These are phyloP conservation scores for Etheostoma cragini DNA, from an alignment of 2,113 vertebrate genomes.

Conservation along the genomic window DNA sequence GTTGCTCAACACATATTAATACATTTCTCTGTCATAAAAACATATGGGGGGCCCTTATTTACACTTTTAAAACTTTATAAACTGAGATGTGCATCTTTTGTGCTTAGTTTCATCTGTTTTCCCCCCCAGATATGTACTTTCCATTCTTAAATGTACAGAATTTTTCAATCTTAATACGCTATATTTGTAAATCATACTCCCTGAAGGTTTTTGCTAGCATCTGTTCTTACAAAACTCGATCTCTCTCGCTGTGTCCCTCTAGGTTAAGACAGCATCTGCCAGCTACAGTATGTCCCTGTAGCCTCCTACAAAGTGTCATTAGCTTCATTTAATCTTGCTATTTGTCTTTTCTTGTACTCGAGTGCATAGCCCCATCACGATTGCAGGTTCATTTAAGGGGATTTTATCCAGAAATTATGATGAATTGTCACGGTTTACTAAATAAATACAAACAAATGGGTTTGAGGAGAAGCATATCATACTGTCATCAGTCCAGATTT, in stretches of 20 bases:
- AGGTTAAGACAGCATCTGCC: constrained; percentile 69
- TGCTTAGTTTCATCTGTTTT: constrained; percentile 16
- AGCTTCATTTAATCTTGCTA: constrained; percentile 48
- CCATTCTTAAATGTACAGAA: constrained; percentile 20
- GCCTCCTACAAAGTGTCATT: constrained; percentile 44
- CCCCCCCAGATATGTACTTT: constrained; percentile 16
- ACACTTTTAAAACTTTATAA: neutral
- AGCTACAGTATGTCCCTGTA: constrained; percentile 47
- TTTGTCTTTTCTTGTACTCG: constrained; percentile 41
- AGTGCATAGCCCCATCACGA: neutral
- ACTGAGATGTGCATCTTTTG: neutral
- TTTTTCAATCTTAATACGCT: constrained; percentile 41
- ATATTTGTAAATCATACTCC: constrained; percentile 54
- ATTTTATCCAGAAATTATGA: neutral
- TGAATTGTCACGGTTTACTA: constrained; percentile 10
- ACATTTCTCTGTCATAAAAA: constrained; percentile 16
- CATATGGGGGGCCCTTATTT: neutral
- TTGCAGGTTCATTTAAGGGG: constrained; percentile 21
- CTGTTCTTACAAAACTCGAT: constrained; percentile 64
- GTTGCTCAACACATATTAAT: constrained; percentile 9
- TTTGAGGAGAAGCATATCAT: neutral
- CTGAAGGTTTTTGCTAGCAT: constrained; percentile 57
- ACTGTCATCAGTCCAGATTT: neutral
- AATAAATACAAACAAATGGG: neutral
- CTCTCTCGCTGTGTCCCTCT: constrained; percentile 53